Percentiles rank a stretch among this genome's conserved stretches.
These are phyloP conservation scores for Parasteatoda tepidariorum DNA, from an alignment of 1,140 invertebrate species.

Conservation along the genomic window DNA sequence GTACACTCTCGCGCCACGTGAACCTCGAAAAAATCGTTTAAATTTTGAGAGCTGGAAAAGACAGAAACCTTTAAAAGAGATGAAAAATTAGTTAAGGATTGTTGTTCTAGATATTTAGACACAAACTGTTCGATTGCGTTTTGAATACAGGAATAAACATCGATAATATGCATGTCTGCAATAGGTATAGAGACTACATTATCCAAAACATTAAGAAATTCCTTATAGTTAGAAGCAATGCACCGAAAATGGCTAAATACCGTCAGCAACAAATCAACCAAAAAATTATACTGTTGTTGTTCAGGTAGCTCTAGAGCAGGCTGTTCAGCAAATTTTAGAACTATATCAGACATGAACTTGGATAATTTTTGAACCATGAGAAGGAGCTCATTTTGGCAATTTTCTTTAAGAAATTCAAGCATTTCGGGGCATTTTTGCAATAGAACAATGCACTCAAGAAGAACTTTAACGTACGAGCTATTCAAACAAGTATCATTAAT, in stretches of 20 bases:
- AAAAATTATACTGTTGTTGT: neutral
- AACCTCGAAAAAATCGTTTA: neutral
- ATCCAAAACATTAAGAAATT: conserved; percentile 2
- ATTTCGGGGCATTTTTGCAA: conserved; percentile 86
- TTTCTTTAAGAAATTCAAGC: conserved; percentile 83
- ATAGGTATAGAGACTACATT: neutral
- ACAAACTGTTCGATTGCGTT: conserved; percentile 27
- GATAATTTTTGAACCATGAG: conserved; percentile 82
- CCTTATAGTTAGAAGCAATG: conserved; percentile 1
- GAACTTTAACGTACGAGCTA: conserved; percentile 71
- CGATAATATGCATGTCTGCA: conserved; percentile 73
- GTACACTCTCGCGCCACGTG: neutral
- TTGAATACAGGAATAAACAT: conserved; percentile 88
- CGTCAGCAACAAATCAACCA: conserved; percentile 19
- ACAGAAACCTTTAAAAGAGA: conserved; percentile 4
- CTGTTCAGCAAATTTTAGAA: conserved; percentile 28
- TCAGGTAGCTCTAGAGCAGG: conserved; percentile 3
- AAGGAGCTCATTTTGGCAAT: conserved; percentile 83
- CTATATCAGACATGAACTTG: conserved; percentile 76
- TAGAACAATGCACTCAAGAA: conserved; percentile 87
- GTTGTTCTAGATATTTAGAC: neutral
- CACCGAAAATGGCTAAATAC: conserved; percentile 20
- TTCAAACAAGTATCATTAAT: conserved; percentile 1
- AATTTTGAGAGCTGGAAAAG: conserved; percentile 25
- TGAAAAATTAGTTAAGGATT: neutral